A percentile compares a stretch with the other conserved stretches of the same genome.
Evolutionary conservation across 2,113 vertebrate species (phyloP).

Genomic region (Hirundichthys speculiger): DNA sequence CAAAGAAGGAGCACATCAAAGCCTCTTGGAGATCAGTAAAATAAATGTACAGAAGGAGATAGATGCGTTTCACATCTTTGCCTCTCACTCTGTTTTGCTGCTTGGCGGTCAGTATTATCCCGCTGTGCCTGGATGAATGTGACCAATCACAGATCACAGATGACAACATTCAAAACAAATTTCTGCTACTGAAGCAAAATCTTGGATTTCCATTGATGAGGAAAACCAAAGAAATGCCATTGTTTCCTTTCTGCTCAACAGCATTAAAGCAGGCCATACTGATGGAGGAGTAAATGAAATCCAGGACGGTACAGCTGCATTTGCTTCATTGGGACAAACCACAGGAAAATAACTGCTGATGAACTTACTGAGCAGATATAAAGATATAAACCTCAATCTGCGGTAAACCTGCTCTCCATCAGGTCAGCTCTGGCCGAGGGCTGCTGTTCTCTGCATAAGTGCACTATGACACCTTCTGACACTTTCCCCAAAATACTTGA

Average conservation of each 20-base stretch:
- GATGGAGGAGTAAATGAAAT: constrained; percentile 13
- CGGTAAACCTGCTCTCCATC: constrained; percentile 3
- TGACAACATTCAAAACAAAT: no score
- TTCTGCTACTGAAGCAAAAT: constrained; percentile 5
- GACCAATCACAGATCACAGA: no score
- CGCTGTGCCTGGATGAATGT: no score
- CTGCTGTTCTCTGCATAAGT: constrained; percentile 7
- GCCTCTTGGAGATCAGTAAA: constrained; percentile 8
- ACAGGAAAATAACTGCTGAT: background rate
- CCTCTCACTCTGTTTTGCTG: no score
- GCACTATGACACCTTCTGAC: constrained; percentile 21
- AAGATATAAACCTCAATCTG: constrained; percentile 3
- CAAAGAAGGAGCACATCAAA: background rate
- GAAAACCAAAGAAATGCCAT: background rate
- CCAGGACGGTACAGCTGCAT: background rate
- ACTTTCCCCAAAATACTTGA: background rate
- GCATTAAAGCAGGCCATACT: constrained; percentile 9
- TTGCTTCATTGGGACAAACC: background rate
- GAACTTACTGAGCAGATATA: background rate
- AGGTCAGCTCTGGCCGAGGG: constrained; percentile 21
- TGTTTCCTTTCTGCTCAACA: background rate
- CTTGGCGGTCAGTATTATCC: no score
- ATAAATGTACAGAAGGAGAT: constrained; percentile 3
- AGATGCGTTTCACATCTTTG: no score
- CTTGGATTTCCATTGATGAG: background rate